phyloP scores from a whole-genome alignment of 2,113 vertebrate species.

The Lagopus leucura region DNA sequence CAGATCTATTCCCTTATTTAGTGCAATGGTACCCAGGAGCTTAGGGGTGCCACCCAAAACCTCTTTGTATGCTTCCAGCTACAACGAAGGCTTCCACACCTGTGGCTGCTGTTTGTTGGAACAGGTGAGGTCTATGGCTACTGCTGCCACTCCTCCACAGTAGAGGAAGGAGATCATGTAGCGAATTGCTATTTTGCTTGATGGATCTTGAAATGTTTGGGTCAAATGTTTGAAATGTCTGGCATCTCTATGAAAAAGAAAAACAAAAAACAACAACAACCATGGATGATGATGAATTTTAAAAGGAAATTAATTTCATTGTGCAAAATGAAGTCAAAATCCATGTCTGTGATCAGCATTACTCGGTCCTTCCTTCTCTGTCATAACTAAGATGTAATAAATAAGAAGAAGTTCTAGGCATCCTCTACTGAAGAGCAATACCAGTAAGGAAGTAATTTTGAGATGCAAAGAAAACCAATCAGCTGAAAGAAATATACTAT shows the following conservation, averaged over 20 bases:
- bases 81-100: not conserved
- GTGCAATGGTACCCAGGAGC: not conserved
- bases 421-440: not conserved
- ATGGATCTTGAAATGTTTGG: not conserved
- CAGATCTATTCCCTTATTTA: not conserved
- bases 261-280: too few relatives aligned
- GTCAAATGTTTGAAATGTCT: not conserved
- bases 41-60: not conserved
- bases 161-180: not conserved
- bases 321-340: not conserved
- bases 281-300: not conserved
- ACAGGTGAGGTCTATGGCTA: not conserved
- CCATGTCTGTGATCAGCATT: not conserved
- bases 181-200: accelerated
- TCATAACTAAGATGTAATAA: not conserved
- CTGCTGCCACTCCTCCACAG: not conserved
- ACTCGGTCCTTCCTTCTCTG: not conserved
- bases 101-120: not conserved
- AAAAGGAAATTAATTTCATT: not conserved
- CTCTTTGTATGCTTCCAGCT: not conserved
- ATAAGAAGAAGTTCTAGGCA: not conserved
- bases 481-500: not conserved
- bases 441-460: not conserved
- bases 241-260: not conserved
- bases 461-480: not conserved